phyloP scores from a whole-genome alignment of 2,797 vertebrate genomes.

The Channa striata region DNA sequence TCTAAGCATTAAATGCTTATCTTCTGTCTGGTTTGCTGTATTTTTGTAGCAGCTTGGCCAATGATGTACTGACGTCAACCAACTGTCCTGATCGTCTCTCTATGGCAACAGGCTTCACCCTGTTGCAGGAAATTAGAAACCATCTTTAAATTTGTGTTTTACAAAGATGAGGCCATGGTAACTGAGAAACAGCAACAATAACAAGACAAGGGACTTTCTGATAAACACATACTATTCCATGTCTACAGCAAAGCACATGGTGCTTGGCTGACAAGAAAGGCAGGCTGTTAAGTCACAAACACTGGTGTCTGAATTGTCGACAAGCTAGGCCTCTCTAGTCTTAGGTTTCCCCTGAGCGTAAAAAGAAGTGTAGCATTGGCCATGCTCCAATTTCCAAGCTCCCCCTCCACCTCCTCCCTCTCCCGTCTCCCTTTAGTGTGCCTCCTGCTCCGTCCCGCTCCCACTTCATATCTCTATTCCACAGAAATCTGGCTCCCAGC shows the following conservation, averaged over 20 bases:
- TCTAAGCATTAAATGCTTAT: slow-evolving; percentile 83
- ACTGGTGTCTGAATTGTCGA: slow-evolving; percentile 69
- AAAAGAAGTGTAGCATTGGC: slow-evolving; percentile 78
- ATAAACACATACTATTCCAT: slow-evolving; percentile 35
- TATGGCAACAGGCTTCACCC: slow-evolving; percentile 49
- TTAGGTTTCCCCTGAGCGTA: slow-evolving; percentile 75
- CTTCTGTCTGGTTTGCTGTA: slow-evolving; percentile 80
- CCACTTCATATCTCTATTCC: slow-evolving; percentile 81
- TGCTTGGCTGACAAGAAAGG: slow-evolving; percentile 41
- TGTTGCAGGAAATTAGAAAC: slow-evolving; percentile 67
- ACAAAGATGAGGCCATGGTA: slow-evolving; percentile 1
- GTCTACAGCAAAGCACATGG: slow-evolving; percentile 16
- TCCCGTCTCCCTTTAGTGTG: slow-evolving; percentile 59
- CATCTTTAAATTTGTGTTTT: slow-evolving; percentile 40
- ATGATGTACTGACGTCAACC: slow-evolving; percentile 80
- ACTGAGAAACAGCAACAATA: slow-evolving; percentile 16
- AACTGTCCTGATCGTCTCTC: slow-evolving; percentile 69
- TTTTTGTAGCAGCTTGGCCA: slow-evolving; percentile 72
- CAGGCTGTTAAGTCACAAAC: slow-evolving; percentile 55
- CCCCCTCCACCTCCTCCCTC: slow-evolving; percentile 17
- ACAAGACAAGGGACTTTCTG: slow-evolving; percentile 9
- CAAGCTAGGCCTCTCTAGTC: slow-evolving; percentile 65
- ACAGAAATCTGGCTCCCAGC: slow-evolving; percentile 86
- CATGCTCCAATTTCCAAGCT: slow-evolving; percentile 74
- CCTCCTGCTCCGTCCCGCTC: slow-evolving; percentile 76